Base-by-base conservation (phyloP, 2,797 vertebrate genomes). In the Chrysolophus pictus region DNA sequence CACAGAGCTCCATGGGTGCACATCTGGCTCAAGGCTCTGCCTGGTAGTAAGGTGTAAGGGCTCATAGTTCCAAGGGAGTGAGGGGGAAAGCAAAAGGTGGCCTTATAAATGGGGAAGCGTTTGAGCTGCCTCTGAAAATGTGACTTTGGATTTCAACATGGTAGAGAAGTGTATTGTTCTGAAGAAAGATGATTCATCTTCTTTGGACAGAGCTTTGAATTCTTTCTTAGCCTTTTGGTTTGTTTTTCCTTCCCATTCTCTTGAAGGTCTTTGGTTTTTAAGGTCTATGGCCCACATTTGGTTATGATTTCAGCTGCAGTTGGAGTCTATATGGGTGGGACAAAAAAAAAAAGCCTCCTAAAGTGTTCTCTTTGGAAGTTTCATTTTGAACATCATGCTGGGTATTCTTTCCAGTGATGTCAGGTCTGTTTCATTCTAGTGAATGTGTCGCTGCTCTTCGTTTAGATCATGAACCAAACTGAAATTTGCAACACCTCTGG, bases 1-100 rank as follows among this genome's bases (percentile, higher is more conserved):
- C 4, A 22, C 46, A 26, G 62, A 70, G 41, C 71, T 37, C 26
- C 23, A 9, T 0, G 0, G 10, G 23, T 0, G 0, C 33, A 3
- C 2, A 11, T 18, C 39, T 14, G 37, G 37, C 63, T 33, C 69
- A 22, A 9, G n/a, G 21, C 14, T 59, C 63, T 37, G 58, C 22
- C 58, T 53, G 10, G 44, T 16, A 7, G 35, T 14, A 37, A 11
- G 51, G 56, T 11, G 11, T 37, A 9, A 17, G 49, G 33, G 24
- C 39, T 84, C 10, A 1, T 3, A 12, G 74, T 24, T 75, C 28
- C 53, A 35, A n/a, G 53, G n/a, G 70, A 19, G 14, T 12, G 39
- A 71, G 35, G 11, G 37, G 14, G 17, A 35, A 58, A 82, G 41
- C 51, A 58, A 6, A 10, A 44, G 22, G n/a, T 26, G 37, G 26